Evolutionary conservation across 2,113 vertebrate genomes (phyloP), one percentile per base, ranked within the genome.

Genomic region (Mesoclemmys tuberculata): DNA sequence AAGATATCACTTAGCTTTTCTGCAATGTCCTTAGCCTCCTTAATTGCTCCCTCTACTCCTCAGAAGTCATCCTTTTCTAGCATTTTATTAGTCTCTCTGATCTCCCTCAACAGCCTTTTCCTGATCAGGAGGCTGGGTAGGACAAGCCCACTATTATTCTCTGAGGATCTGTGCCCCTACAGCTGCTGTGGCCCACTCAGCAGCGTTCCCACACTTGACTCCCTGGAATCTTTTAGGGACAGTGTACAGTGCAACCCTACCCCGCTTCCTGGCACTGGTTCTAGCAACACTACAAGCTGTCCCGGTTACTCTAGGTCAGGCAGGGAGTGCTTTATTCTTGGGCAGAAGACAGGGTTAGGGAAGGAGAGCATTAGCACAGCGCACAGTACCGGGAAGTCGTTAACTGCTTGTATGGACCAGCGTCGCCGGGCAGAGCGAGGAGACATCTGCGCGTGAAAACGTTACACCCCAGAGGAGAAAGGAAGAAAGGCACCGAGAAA

Each of bases 321-420:
- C 97, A 97, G 98, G 98, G 98, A 98, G 98, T 96, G 95, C 95
- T 97, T 98, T 98, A 98, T 99, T 75, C 99, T 99, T 94, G 99
- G 96, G 97, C 94, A 98, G 89, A 92, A 96, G 98, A 97, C 98
- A 98, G 90, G 97, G 94, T 97, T 95, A 97, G 96, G 97, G 94
- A 98, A 98, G 98, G 97, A 98, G 95, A 98, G 97, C 35, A 97
- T 97, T 96, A 97, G 98, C 97, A 98, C 97, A 98, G 97, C 97
- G 87, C 98, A 99, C 98, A 99, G 98, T 99, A 99, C 99, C 99
- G 99, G 99, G 99, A 99, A 99, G 98, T 99, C 99, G 98, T 99
- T 99, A 98, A 99, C 98, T 97, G 99, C 99, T 99, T 99, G 99
- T 98, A 99, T 99, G 98, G 99, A 99, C 99, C 99, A 99, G 98